Base-by-base conservation (phyloP, 1,140 invertebrate species). In the Arctopsyche grandis region DNA sequence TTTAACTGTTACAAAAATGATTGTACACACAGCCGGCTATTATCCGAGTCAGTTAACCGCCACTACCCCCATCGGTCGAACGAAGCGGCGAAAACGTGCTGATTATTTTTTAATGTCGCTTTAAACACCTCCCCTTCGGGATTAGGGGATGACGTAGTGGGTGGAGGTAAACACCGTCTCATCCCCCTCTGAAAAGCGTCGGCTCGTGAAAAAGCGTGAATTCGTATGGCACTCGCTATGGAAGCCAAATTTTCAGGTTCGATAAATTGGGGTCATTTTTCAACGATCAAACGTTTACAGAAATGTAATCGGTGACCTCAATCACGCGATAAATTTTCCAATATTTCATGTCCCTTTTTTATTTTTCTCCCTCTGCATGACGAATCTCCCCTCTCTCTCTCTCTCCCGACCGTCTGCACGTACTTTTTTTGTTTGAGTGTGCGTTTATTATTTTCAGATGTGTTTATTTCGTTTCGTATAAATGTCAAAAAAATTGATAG, bases 51-150 rank as follows among this genome's bases (percentile, higher is more conserved):
- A 26, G 21, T 66, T 22, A 66, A 26, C 63, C 24, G 63, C 63
- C 26, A 66, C 63, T 26, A 66, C 63, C 21, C 22, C 21, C 22
- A 12, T 66, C 63, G 63, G 63, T 4, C 10, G 10, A 66, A 3
- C 21, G 24, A 66, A 66, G 5, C 10, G 21, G 5, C 22, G 63
- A 66, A 66, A 44, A 71, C 44, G 44, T 71, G 43, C 69, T 71
- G 69, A 71, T 71, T 71, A 71, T 71, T 71, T 71, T 71, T 71
- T 71, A 71, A 71, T 71, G 69, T 71, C 69, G 44, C 38, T 71
- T 71, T 71, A 71, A 71, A 44, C 69, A 71, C 63, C 63, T 22
- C 58, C 63, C 69, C 43, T 46, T 9, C 5, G 7, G 7, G 56
- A 60, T 60, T 52, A 56, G 14, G 29, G 29, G 29, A 38, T 38